Evolutionary conservation across 2,888 invertebrate species (phyloP).

Genomic region (Acronicta aceris): DNA sequence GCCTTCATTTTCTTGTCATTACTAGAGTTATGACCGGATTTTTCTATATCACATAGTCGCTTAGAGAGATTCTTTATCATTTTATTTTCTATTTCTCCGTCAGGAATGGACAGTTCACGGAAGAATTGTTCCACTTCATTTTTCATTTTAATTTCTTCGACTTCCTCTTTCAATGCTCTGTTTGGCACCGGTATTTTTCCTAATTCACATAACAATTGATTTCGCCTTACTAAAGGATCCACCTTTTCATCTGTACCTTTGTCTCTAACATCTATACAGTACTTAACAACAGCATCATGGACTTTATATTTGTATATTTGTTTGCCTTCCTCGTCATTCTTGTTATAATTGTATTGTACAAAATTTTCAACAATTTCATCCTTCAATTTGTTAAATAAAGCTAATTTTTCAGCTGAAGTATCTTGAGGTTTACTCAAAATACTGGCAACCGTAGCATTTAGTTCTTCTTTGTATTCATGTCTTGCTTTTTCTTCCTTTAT

Average conservation of each 20-base stretch:
- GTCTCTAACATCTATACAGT: conserved; percentile 47
- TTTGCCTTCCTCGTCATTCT: conserved; percentile 61
- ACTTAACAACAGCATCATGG: conserved; percentile 61
- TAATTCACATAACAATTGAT: conserved; percentile 74
- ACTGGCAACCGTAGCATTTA: conserved; percentile 62
- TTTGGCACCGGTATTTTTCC: conserved; percentile 66
- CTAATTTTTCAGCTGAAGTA: conserved; percentile 45
- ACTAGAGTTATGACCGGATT: conserved; percentile 57
- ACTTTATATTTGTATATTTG: conserved; percentile 65
- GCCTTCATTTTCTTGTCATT: conserved; percentile 67
- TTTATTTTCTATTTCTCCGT: conserved; percentile 52
- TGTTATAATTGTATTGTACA: conserved; percentile 65
- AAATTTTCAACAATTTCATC: conserved; percentile 72
- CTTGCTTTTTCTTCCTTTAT: conserved; percentile 66
- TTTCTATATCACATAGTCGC: conserved; percentile 68
- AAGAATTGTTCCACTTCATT: conserved; percentile 69
- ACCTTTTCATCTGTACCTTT: conserved; percentile 30
- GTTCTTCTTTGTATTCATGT: conserved; percentile 67
- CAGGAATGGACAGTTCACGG: conserved; percentile 47
- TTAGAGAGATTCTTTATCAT: conserved; percentile 64
- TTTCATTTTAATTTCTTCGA: conserved; percentile 71
- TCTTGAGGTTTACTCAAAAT: conserved; percentile 60
- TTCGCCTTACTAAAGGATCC: conserved; percentile 63
- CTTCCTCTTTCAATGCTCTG: conserved; percentile 64
- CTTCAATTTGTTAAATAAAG: conserved; percentile 55